Evolutionary conservation across 2,797 vertebrate species (phyloP).

Genomic region (Sus cebifrons): DNA sequence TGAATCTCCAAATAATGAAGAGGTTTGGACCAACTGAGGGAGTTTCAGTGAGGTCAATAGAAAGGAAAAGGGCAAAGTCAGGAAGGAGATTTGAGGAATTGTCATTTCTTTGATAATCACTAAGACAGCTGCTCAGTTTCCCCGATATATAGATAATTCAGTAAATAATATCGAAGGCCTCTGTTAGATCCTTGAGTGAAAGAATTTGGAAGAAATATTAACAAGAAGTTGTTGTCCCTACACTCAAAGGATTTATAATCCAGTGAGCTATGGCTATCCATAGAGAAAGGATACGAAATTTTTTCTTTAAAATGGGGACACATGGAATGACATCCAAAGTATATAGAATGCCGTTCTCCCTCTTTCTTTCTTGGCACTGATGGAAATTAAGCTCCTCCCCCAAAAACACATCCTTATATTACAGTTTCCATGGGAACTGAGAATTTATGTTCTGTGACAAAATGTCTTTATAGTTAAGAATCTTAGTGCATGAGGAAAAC

Average conservation of each 20-base stretch:
- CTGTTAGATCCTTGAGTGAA: neutral
- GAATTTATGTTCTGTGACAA: constrained; percentile 14
- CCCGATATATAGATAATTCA: neutral
- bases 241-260: neutral
- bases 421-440: neutral
- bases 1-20: constrained; percentile 31
- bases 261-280: neutral
- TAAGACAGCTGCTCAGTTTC: neutral
- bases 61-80: neutral
- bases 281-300: neutral
- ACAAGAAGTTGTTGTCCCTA: neutral
- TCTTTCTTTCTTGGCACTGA: neutral
- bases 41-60: neutral
- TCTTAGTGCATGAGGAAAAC: constrained; percentile 3
- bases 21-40: neutral
- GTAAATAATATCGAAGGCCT: neutral
- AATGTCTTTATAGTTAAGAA: constrained; percentile 13
- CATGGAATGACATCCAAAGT: neutral
- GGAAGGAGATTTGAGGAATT: neutral
- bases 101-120: neutral
- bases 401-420: neutral
- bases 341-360: neutral
- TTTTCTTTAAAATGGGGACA: constrained; percentile 1
- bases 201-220: constrained; percentile 12
- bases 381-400: constrained; percentile 47